Percentiles rank a stretch among this genome's conserved stretches.
These are phyloP conservation scores for Colossoma macropomum DNA, from an alignment of 2,113 vertebrate species.

Conservation along the genomic window DNA sequence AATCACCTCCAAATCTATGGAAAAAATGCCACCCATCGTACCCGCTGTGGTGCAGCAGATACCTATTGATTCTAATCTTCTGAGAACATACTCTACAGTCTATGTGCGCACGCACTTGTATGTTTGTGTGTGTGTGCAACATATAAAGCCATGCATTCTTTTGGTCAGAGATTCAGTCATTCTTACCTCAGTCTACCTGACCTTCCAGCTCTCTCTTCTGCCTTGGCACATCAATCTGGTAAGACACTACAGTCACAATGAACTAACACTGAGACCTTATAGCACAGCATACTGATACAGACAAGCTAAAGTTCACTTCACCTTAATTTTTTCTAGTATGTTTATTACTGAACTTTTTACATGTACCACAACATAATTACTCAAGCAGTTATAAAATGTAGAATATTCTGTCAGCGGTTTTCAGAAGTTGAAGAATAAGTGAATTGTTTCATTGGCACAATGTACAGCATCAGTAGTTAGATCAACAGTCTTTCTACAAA, in stretches of 20 bases:
- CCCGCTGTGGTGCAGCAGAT: conserved; percentile 15
- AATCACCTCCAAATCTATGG: conserved; percentile 31
- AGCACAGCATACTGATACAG: not conserved
- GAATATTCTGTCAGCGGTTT: no score
- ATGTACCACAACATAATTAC: not conserved
- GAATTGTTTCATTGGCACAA: no score
- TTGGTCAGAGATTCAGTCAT: not conserved
- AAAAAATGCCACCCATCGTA: conserved; percentile 31
- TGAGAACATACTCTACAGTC: not conserved
- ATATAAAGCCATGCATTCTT: conserved; percentile 37
- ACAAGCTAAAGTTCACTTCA: not conserved
- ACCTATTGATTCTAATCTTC: conserved; percentile 29
- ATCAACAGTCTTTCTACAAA: not conserved
- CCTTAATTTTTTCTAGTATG: not conserved
- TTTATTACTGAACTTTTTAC: not conserved
- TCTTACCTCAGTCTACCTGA: not conserved
- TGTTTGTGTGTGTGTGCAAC: not conserved
- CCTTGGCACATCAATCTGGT: not conserved
- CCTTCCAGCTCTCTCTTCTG: not conserved
- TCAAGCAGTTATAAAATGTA: no score
- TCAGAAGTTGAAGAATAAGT: no score
- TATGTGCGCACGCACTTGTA: not conserved
- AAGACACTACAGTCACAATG: not conserved
- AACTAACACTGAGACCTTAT: not conserved
- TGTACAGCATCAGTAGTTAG: no score